Evolutionary conservation across 2,888 invertebrate species (phyloP).

Genomic region (Omphaloscelis lunosa): DNA sequence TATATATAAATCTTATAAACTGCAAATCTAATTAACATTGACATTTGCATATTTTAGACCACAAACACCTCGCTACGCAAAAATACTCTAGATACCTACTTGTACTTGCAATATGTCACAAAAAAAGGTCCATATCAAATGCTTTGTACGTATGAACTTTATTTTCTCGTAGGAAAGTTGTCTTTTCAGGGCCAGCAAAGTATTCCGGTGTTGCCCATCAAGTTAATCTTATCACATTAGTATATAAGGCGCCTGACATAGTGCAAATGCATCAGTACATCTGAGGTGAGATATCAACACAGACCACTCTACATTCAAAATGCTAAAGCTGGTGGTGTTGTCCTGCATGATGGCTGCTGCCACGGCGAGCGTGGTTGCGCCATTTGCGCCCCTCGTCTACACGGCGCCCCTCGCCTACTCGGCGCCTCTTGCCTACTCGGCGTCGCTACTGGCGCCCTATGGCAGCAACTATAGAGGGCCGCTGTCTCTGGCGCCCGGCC

Average conservation of each 20-base stretch:
- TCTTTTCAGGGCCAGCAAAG: conserved; percentile 58
- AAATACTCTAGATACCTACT: not conserved
- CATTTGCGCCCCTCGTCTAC: conserved; percentile 60
- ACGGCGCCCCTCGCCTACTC: conserved; percentile 51
- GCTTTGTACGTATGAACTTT: conserved; percentile 47
- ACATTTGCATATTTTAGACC: conserved; percentile 14
- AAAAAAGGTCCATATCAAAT: conserved; percentile 32
- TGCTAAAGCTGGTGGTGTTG: conserved; percentile 91
- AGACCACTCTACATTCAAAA: conserved; percentile 82
- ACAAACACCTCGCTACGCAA: not conserved
- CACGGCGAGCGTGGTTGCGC: conserved; percentile 78
- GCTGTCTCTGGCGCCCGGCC: conserved; percentile 85
- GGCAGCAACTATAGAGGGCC: conserved; percentile 82
- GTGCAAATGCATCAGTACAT: conserved; percentile 80
- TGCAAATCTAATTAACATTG: not conserved
- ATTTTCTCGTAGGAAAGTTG: conserved; percentile 56
- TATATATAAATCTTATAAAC: not conserved
- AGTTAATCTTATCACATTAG: conserved; percentile 67
- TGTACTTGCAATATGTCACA: conserved; percentile 19
- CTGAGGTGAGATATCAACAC: conserved; percentile 79
- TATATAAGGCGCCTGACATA: conserved; percentile 78
- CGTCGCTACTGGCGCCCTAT: conserved; percentile 69
- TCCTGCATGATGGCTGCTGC: conserved; percentile 91
- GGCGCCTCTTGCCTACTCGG: conserved; percentile 55
- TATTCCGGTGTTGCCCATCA: conserved; percentile 67